phyloP scores from a whole-genome alignment of 2,113 vertebrate genomes.

The Austrofundulus limnaeus region DNA sequence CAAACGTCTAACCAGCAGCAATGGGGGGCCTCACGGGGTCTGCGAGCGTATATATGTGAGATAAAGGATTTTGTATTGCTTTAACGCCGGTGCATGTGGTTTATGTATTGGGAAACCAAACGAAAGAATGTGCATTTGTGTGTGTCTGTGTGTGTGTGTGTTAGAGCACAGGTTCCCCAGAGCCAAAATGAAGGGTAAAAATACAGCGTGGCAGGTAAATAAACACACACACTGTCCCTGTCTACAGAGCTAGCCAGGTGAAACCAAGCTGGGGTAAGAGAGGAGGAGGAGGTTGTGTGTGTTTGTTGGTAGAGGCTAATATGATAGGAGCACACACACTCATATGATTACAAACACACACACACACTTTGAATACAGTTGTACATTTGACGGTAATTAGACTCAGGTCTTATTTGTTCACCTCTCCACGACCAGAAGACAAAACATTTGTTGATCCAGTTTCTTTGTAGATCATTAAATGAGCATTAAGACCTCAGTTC shows the following conservation, averaged over 20 bases:
- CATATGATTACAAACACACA: background rate
- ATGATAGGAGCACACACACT: slow-evolving; percentile 24
- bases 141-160: background rate
- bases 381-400: slow-evolving; percentile 52
- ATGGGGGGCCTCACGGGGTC: slow-evolving; percentile 65
- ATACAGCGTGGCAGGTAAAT: slow-evolving; percentile 60
- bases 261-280: slow-evolving; percentile 48
- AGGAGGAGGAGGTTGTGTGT: slow-evolving; percentile 9
- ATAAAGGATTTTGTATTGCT: slow-evolving; percentile 15
- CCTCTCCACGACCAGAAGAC: background rate
- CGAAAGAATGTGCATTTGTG: background rate
- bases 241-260: slow-evolving; percentile 57
- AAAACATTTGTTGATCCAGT: background rate
- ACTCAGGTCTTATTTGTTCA: slow-evolving; percentile 20
- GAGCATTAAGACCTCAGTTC: no score
- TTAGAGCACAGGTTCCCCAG: slow-evolving; percentile 43
- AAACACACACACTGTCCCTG: slow-evolving; percentile 46
- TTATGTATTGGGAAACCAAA: slow-evolving; percentile 4
- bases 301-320: slow-evolving; percentile 11
- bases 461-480: no score
- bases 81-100: slow-evolving; percentile 12
- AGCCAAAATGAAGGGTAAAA: slow-evolving; percentile 41
- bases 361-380: background rate
- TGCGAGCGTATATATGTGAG: slow-evolving; percentile 16
- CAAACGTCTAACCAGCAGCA: slow-evolving; percentile 61